Evolutionary conservation across 2,888 invertebrate species (phyloP), one percentile per base, ranked within the genome.

Genomic region (Zaprionus lineosus): DNA sequence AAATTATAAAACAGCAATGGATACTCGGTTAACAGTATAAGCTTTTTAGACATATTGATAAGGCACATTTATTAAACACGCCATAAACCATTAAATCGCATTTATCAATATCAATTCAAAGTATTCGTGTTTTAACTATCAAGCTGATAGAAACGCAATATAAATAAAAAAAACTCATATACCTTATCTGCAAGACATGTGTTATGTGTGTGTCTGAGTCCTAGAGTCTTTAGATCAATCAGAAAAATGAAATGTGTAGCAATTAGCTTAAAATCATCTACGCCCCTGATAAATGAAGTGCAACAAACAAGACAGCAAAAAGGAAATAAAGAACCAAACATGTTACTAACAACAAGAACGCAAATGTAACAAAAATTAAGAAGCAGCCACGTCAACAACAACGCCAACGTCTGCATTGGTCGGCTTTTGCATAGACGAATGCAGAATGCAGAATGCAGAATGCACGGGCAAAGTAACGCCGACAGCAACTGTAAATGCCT

Each of bases 101-200:
- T 52, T 79, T 79, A 81, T 81, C 81, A 76, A 69, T 65, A 79
- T 41, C 39, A 79, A 64, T 61, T 52, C 44, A 61, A 39, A 48
- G 18, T 39, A 29, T 18, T 26, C 14, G 19, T 51, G 40, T 59
- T 57, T 21, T 29, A 34, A 51, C 47, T 50, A 41, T 47, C n/a
- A n/a, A 34, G 14, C 39, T 8, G 15, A n/a, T 21, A 29, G 15
- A 43, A 47, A 37, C 47, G 43, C 29, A 41, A 14, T n/a, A n/a
- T n/a, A 53, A 58, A 9, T 61, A 34, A 43, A 57, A 47, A 68
- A 53, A 58, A 53, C 43, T 29, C 36, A 14, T 29, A 31, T 44
- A 29, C 51, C 59, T 75, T 75, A 75, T 75, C 82, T 74, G 26
- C 31, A 39, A 16, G 37, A 46, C 41, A 57, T 60, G n/a, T n/a